Evolutionary conservation across 2,888 invertebrate species (phyloP).

Genomic region (Agrotis puta): DNA sequence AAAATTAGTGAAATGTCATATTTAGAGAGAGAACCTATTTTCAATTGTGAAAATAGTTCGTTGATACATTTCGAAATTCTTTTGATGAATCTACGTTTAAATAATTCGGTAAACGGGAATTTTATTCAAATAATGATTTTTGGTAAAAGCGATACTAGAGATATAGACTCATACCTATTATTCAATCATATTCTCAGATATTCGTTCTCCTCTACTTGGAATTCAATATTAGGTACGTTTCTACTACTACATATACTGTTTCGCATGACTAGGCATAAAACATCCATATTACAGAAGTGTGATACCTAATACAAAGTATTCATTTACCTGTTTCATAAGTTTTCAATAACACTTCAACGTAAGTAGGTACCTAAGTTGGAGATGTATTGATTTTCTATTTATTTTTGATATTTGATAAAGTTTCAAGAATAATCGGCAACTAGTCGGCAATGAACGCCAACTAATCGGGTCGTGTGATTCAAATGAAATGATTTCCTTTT

Average conservation of each 20-base stretch:
- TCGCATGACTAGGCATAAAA: constrained; percentile 35
- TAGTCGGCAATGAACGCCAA: too few species aligned
- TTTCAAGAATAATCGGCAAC: background rate
- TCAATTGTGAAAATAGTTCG: too few species aligned
- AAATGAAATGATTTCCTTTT: too few species aligned
- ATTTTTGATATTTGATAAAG: background rate
- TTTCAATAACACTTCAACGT: constrained; percentile 27
- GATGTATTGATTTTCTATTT: background rate
- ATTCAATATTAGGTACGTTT: constrained; percentile 30
- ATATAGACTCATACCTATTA: constrained; percentile 1
- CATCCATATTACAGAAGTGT: constrained; percentile 20
- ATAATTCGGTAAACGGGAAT: background rate
- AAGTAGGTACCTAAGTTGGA: background rate
- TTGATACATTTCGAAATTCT: too few species aligned
- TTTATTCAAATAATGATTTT: background rate
- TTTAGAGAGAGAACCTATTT: too few species aligned
- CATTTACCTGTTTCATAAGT: background rate
- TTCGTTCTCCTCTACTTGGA: constrained; percentile 3
- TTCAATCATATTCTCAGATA: constrained; percentile 28
- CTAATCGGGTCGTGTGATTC: too few species aligned
- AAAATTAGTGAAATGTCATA: too few species aligned
- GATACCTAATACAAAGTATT: background rate
- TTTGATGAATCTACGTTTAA: background rate
- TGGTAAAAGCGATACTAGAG: background rate
- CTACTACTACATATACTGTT: background rate